Percentiles rank a stretch among this genome's conserved stretches.
phyloP scores from a whole-genome alignment of 1,140 invertebrate genomes.

The Charaxes varanes region DNA sequence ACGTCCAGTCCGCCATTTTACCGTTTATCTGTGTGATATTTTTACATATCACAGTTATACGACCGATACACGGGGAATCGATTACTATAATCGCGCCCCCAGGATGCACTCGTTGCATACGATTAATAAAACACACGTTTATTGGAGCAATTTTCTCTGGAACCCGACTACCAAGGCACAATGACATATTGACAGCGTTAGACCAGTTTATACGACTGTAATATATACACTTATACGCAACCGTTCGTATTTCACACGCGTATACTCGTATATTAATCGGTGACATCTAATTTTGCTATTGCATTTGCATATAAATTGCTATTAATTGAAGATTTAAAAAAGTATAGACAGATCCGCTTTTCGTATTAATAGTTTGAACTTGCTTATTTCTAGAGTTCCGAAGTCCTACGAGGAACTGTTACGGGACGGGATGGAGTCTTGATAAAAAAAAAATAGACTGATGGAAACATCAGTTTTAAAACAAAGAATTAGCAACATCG shows the following conservation, averaged over 20 bases:
- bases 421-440: too few species aligned
- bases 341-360: too few species aligned
- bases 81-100: conserved; percentile 56
- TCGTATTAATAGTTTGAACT: too few species aligned
- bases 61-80: conserved; percentile 23
- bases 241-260: not conserved
- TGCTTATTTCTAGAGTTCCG: too few species aligned
- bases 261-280: too few species aligned
- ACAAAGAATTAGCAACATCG: too few species aligned
- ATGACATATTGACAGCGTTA: conserved; percentile 48
- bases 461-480: too few species aligned
- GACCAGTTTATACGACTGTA: conserved; percentile 18
- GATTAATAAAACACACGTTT: conserved; percentile 50
- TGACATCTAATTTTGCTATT: too few species aligned
- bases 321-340: too few species aligned
- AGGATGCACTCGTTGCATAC: conserved; percentile 49
- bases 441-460: too few species aligned
- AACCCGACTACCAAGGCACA: conserved; percentile 43
- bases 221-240: conserved; percentile 1
- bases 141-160: conserved; percentile 58
- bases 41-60: conserved; percentile 11
- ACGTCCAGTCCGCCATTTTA: too few species aligned
- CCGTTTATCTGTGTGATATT: not conserved
- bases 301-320: not conserved
- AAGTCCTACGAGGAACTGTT: too few species aligned